phyloP scores from a whole-genome alignment of 2,888 invertebrate genomes.

The Mesopsocus fuscifrons region DNA sequence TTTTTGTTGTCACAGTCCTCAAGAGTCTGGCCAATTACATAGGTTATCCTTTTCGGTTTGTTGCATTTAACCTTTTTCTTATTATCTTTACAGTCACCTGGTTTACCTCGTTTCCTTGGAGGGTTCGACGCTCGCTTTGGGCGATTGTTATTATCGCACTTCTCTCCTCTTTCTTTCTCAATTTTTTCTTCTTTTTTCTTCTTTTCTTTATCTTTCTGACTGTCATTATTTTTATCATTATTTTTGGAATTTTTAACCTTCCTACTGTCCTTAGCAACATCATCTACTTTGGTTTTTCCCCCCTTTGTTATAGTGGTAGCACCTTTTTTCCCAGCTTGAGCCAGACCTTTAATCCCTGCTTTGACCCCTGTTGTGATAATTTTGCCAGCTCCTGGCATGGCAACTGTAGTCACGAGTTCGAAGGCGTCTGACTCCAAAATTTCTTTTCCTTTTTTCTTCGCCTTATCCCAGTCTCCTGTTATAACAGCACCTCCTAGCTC shows the following conservation, averaged over 20 bases:
- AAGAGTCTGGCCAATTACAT: not conserved
- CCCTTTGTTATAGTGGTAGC: not conserved
- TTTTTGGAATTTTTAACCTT: not conserved
- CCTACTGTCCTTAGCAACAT: not conserved
- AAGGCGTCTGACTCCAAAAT: not conserved
- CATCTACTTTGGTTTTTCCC: not conserved
- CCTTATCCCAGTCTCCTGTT: not conserved
- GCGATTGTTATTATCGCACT: not conserved
- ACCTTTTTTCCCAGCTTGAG: not conserved
- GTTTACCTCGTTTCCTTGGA: not conserved
- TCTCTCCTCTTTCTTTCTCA: not conserved
- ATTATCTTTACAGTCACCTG: not conserved
- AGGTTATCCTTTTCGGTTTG: not conserved
- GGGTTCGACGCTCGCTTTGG: not conserved
- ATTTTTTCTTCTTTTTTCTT: slow-evolving; percentile 3
- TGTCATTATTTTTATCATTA: not conserved
- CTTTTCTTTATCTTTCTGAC: not conserved
- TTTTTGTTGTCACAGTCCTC: not conserved
- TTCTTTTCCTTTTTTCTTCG: slow-evolving; percentile 1
- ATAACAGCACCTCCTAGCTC: not conserved
- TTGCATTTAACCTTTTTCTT: not conserved
- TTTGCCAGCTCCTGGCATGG: not conserved
- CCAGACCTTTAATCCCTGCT: not conserved
- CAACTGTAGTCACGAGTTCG: not conserved
- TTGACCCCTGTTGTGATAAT: not conserved